A percentile compares a stretch with the other conserved stretches of the same genome.
phyloP scores from a whole-genome alignment of 2,888 invertebrate genomes.

The Morpho helenor region DNA sequence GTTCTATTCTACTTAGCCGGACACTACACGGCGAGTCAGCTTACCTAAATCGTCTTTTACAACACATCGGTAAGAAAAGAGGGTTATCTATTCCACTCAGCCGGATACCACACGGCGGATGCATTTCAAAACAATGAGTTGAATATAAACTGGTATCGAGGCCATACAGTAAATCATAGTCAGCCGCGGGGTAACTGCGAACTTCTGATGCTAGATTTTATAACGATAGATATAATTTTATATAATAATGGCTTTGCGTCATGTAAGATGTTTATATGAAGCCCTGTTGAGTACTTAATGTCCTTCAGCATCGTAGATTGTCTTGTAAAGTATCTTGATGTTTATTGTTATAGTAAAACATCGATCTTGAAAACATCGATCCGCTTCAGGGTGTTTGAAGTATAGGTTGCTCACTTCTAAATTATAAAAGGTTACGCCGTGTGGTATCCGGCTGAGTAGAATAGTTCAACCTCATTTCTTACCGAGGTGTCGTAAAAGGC shows the following conservation, averaged over 20 bases:
- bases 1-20: too few species aligned
- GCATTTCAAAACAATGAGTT: constrained; percentile 20
- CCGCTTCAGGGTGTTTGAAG: not conserved
- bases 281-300: too few species aligned
- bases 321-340: not conserved
- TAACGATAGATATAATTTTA: constrained; percentile 15
- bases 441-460: too few species aligned
- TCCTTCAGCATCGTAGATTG: not conserved
- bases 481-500: too few species aligned
- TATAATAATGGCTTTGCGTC: not conserved
- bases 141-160: constrained; percentile 16
- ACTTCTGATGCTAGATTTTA: constrained; percentile 26
- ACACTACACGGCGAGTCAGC: too few species aligned
- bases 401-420: not conserved
- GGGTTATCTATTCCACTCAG: too few species aligned
- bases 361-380: not conserved
- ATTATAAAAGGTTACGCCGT: too few species aligned
- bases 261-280: not conserved
- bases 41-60: too few species aligned
- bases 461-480: too few species aligned
- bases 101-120: not conserved
- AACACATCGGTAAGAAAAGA: too few species aligned
- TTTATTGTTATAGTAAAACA: not conserved
- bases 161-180: constrained; percentile 19
- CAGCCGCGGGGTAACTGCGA: constrained; percentile 15